Base-by-base conservation (phyloP, 37 sponge, comb jelly and placozoan species). In the Spongilla lacustris region DNA sequence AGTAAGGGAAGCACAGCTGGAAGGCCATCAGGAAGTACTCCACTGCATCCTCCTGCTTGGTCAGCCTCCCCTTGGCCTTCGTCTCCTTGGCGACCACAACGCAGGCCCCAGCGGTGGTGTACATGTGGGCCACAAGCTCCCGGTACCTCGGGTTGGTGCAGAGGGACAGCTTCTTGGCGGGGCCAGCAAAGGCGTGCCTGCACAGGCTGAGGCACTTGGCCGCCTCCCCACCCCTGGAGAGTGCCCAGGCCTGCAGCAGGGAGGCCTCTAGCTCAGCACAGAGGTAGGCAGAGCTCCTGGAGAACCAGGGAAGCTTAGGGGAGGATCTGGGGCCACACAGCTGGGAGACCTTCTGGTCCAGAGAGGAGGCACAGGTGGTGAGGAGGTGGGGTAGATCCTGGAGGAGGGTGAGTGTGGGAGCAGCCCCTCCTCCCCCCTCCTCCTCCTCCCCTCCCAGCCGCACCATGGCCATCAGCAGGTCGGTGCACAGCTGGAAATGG, bases 1-100 rank as follows among this genome's bases (percentile, higher is more conserved):
- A 21, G 50, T 0, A 35, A 24, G 83, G 83, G 38, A 37, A 76
- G 23, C 86, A 81, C 36, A 91, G 48, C 67, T 91, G 83, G 67
- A 81, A 82, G 13, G 83, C 12, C 23, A 33, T 71, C 14, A 81
- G 35, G n/a, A 91, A 85, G 49, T 85, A 81, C 19, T 73, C 30
- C 30, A 74, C 48, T 26, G 66, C 31, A 23, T 80, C 30, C 0
- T 76, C 37, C 34, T 29, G 38, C 36, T 76, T 35, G 1, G 77
- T 58, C 19, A 58, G 21, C 58, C 11, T 58, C 58, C 4, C 58
- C 58, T 58, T 58, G 58, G 58, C 21, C 58, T 58, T 58, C 1
- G 58, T 58, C 58, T 58, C 58, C 58, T 14, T 58, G 19, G 19
- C 58, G 1, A 17, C 12, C 58, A 17, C 58, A 8, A 58, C 58